Percentiles rank a stretch among this genome's conserved stretches.
These are phyloP conservation scores for Mustela nigripes DNA, from an alignment of 2,113 vertebrate genomes.

Conservation along the genomic window DNA sequence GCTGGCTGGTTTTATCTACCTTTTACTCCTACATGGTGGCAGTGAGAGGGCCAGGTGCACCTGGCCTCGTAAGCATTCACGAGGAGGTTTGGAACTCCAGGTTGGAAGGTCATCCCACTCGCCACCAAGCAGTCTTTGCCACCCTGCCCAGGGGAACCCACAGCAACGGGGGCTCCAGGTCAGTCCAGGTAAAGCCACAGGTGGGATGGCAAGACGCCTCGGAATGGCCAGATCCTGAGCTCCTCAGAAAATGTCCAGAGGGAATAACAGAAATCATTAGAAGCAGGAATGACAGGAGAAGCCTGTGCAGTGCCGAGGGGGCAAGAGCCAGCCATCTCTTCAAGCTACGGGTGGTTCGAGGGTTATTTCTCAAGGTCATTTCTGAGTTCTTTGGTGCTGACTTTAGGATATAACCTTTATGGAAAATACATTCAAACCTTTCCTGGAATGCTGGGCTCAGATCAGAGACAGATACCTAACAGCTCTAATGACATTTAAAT, in stretches of 20 bases:
- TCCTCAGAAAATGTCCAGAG: background rate
- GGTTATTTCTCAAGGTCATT: background rate
- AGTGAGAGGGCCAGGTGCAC: background rate
- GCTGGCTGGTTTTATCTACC: background rate
- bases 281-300: background rate
- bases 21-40: background rate
- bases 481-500: background rate
- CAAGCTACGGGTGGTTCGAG: background rate
- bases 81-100: background rate
- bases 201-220: background rate
- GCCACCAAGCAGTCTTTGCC: background rate
- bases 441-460: background rate
- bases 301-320: too few relatives aligned
- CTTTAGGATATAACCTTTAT: background rate
- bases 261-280: background rate
- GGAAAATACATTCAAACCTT: background rate
- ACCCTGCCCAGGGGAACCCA: background rate
- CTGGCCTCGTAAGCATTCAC: background rate
- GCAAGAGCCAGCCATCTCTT: background rate
- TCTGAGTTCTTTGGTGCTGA: background rate
- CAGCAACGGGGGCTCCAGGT: background rate
- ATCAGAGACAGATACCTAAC: conserved; percentile 67
- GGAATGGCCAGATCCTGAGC: background rate
- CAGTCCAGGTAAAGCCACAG: background rate
- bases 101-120: background rate